Base-by-base conservation (phyloP, 2,113 vertebrate genomes). In the Gnathonemus longibarbis region DNA sequence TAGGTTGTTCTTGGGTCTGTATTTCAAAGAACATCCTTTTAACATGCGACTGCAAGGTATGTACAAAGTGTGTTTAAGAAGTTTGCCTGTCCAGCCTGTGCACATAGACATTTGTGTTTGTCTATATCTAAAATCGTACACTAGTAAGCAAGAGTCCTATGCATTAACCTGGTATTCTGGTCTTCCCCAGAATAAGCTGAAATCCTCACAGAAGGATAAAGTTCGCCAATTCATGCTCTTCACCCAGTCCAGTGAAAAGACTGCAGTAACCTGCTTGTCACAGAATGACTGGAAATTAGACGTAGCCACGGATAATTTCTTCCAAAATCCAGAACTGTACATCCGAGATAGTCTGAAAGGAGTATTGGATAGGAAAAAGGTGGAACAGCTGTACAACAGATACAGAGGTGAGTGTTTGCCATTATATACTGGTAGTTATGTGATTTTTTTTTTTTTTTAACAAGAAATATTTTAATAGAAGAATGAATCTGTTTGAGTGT, bases 221-320 rank as follows among this genome's bases (percentile, higher is more conserved):
- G 97, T 99, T 97, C 98, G 98, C 92, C 98, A 99, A 96, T 99
- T 99, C 94, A 98, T 99, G 97, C 97, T 99, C 95, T 99, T 99
- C 96, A 99, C 98, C 7, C 98, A 99, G 86, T 98, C 98, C 58
- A 99, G 97, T 92, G 98, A 99, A 95, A 99, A 98, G 96, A 99
- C 98, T 89, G 98, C 98, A 50, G 96, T 99, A 94, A 97, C 96
- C 95, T 99, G 98, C 94, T 95, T 99, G 88, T 97, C 97, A 91
- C 98, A 99, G 91, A 99, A 99, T 97, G 98, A 99, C 95, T 99
- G 98, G 98, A 99, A 99, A 95, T 95, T 99, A 97, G 98, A 99
- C 92, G 97, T 99, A 94, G 98, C 98, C 93, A 99, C 98, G 91
- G 98, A 99, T 96, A 99, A 99, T 93, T 97, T 97, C 94, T 97